Conservation (phyloP, 2,113 vertebrate genomes). For the Chaetorhynchus papuensis region DNA sequence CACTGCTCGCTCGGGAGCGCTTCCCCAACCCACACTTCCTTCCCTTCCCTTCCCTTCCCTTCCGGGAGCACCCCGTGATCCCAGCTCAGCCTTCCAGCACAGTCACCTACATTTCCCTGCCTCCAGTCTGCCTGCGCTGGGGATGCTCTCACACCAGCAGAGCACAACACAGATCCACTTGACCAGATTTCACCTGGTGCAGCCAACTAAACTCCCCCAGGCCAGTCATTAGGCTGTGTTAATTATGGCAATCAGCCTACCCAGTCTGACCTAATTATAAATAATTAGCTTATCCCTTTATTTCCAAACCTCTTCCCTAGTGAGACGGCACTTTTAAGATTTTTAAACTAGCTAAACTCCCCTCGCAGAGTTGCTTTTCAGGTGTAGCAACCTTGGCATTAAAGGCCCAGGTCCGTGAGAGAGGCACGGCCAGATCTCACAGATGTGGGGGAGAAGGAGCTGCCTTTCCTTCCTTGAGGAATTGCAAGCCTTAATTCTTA, state of each 20-base stretch:
- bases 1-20: accelerated
- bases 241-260: conserved; percentile 64
- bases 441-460: background rate
- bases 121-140: background rate
- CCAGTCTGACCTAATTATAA: conserved; percentile 64
- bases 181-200: background rate
- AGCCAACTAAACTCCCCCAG: background rate
- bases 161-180: background rate
- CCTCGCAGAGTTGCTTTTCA: background rate
- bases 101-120: background rate
- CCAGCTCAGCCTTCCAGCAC: background rate
- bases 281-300: conserved; percentile 64
- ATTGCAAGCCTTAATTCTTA: background rate
- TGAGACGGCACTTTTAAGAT: background rate
- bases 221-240: conserved; percentile 54
- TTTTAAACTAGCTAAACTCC: background rate
- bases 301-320: conserved; percentile 43
- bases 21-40: background rate
- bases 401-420: background rate
- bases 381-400: background rate
- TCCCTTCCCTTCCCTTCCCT: background rate
- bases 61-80: accelerated
- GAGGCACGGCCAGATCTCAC: background rate
- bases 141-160: background rate
- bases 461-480: background rate